phyloP scores from a whole-genome alignment of 2,888 invertebrate genomes.

The Caradrina clavipalpis region DNA sequence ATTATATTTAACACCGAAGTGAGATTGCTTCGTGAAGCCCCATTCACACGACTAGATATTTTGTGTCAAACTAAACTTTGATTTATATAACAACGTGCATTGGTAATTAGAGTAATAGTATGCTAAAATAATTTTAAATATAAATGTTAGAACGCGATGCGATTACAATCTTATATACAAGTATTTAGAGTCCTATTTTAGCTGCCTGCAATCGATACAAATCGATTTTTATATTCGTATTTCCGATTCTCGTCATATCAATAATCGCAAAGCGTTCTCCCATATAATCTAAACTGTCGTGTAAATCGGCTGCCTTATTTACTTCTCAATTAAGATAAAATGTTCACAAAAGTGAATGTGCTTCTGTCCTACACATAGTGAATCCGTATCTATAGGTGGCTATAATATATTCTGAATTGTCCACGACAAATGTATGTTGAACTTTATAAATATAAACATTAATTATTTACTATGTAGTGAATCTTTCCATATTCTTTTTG shows the following conservation, averaged over 20 bases:
- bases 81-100: constrained; percentile 18
- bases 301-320: constrained; percentile 34
- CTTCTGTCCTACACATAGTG: neutral
- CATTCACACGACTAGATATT: constrained; percentile 62
- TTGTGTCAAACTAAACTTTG: constrained; percentile 37
- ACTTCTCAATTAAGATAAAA: constrained; percentile 32
- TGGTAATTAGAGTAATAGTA: constrained; percentile 1
- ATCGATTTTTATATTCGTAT: neutral
- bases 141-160: constrained; percentile 15
- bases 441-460: constrained; percentile 2
- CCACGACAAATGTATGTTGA: neutral
- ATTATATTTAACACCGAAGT: constrained; percentile 34
- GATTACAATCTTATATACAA: neutral
- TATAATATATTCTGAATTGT: constrained; percentile 15
- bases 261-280: constrained; percentile 3
- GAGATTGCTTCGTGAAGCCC: constrained; percentile 57
- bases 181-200: neutral
- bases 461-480: neutral
- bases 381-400: constrained; percentile 20
- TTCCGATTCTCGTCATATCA: neutral
- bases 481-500: neutral
- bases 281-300: constrained; percentile 27
- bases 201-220: neutral
- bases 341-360: constrained; percentile 54
- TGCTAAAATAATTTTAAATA: constrained; percentile 18